Evolutionary conservation across 2,888 invertebrate species (phyloP), one percentile per base, ranked within the genome.

Genomic region (Hirtodrosophila duncani): DNA sequence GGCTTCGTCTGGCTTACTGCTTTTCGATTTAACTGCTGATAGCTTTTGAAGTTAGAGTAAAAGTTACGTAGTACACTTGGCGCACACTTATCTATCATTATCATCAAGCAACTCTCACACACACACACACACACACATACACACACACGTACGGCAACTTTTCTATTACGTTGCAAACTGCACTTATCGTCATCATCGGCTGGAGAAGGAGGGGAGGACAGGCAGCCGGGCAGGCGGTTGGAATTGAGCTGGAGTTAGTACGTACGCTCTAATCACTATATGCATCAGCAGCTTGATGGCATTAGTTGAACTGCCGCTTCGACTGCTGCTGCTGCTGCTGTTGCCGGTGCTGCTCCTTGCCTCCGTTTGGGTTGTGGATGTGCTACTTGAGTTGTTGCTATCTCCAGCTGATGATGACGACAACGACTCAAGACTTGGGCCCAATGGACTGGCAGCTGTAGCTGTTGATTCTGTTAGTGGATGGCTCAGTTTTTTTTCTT

Each of bases 31-130:
- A 72, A 72, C 72, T 72, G 72, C 72, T 72, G 72, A 77, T 77
- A 74, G 74, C 74, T 70, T 74, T 72, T 63, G 67, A 70, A 78
- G 72, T 78, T 70, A 52, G 70, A 74, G 49, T 62, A 70, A 67
- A n/a, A 77, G 65, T 72, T 67, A 74, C 74, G 77, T 75, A 75
- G 52, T 70, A 60, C 60, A 68, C 70, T 69, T 74, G 75, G 71
- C 75, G 71, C 68, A 72, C 75, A 72, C 78, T 78, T 75, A 75
- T 75, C 75, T 75, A 75, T 77, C 75, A 77, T 77, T 77, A 78
- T 77, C 79, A 75, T 79, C 75, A 79, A 67, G 41, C 46, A 38
- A 43, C 49, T 48, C 36, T 44, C 4, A 53, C 43, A 55, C 39
- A 36, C 39, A 33, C 16, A 34, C 44, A 39, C 20, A 26, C 16